A percentile compares a stretch with the other conserved stretches of the same genome.
Conservation (phyloP, 2,888 invertebrate species). For the Panorpa germanica region DNA sequence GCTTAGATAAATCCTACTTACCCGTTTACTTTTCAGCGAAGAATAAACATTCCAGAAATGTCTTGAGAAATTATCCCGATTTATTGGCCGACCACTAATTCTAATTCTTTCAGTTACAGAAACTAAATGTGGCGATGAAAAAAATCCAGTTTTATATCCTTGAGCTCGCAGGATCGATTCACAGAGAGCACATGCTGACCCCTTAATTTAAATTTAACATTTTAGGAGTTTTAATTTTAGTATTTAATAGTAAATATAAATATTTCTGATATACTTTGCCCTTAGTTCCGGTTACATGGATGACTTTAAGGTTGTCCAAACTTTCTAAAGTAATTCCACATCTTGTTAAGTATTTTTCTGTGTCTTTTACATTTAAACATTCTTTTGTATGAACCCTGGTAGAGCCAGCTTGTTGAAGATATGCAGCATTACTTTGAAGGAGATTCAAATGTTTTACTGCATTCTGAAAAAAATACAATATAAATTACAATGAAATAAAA, state of each 20-base stretch:
- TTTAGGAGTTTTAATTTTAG: not conserved
- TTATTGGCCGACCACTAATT: conserved; percentile 56
- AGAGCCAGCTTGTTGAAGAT: conserved; percentile 31
- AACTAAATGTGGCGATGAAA: conserved; percentile 79
- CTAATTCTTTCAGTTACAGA: conserved; percentile 72
- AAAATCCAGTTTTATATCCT: conserved; percentile 75
- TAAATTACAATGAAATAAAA: conserved; percentile 7
- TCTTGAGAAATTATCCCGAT: conserved; percentile 42
- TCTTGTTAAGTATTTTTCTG: conserved; percentile 36
- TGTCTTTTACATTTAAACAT: conserved; percentile 29
- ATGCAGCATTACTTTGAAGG: conserved; percentile 51
- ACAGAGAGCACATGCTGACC: conserved; percentile 74
- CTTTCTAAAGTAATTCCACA: conserved; percentile 42
- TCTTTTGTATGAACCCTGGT: conserved; percentile 14
- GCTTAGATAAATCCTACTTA: conserved; percentile 14
- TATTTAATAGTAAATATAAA: not conserved
- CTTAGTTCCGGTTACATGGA: conserved; percentile 95
- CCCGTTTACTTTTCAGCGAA: conserved; percentile 26
- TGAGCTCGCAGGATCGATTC: conserved; percentile 65
- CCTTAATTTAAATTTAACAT: conserved; percentile 21
- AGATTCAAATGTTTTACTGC: conserved; percentile 47
- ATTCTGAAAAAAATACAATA: conserved; percentile 28
- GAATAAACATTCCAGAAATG: conserved; percentile 64
- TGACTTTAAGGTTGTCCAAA: conserved; percentile 58
- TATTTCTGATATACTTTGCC: conserved; percentile 46